A percentile compares a stretch with the other conserved stretches of the same genome.
phyloP scores from a whole-genome alignment of 2,113 vertebrate species.

The Ciconia stormi region DNA sequence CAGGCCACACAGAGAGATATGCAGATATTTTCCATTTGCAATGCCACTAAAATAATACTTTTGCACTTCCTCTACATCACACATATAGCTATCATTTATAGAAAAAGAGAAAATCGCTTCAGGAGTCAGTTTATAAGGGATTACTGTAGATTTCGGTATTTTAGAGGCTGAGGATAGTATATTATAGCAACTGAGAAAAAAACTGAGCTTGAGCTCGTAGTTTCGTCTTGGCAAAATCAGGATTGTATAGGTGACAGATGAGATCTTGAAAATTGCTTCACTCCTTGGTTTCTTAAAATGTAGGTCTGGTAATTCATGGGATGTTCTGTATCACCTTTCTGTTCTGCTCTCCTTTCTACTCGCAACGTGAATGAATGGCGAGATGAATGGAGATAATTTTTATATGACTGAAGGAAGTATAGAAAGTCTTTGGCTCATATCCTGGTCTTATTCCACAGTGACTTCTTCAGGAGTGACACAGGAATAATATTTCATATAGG shows the following conservation, averaged over 20 bases:
- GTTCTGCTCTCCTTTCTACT: neutral
- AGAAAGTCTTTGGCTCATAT: neutral
- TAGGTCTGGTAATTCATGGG: neutral
- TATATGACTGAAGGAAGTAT: neutral
- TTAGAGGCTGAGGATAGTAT: neutral
- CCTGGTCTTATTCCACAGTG: neutral
- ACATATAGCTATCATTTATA: neutral
- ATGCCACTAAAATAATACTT: neutral
- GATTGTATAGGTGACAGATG: neutral
- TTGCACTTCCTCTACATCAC: neutral
- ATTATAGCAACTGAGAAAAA: neutral
- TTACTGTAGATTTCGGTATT: neutral
- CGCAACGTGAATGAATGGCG: neutral
- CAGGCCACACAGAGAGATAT: neutral
- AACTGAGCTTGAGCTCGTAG: accelerated
- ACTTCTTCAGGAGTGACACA: neutral
- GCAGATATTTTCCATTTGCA: neutral
- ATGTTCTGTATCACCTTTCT: neutral
- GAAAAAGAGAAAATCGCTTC: neutral
- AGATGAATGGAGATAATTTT: neutral
- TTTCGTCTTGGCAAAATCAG: neutral
- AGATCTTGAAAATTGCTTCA: neutral
- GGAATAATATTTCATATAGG: neutral
- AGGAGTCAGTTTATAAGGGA: neutral
- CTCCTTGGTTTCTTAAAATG: neutral